phyloP scores from a whole-genome alignment of 2,797 vertebrate genomes.

The Setipinna tenuifilis region DNA sequence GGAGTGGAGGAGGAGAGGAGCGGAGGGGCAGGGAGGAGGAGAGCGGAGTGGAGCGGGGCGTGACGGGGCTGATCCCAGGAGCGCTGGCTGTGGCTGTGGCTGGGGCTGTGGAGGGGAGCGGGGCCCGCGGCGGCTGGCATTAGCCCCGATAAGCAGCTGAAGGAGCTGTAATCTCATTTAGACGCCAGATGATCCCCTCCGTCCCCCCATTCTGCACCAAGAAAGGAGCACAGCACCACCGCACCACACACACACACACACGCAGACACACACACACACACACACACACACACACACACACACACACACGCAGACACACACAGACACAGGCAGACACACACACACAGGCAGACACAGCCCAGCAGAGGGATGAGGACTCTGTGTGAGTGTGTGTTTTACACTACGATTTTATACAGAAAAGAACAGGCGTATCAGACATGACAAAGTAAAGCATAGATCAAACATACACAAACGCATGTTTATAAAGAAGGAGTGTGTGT shows the following conservation, averaged over 20 bases:
- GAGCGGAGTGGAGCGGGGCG: slow-evolving; percentile 9
- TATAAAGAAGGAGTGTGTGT: too few species aligned
- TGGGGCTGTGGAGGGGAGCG: slow-evolving; percentile 62
- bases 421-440: neutral
- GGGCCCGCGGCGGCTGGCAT: slow-evolving; percentile 94
- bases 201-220: slow-evolving; percentile 89
- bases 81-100: slow-evolving; percentile 84
- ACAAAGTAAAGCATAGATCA: neutral
- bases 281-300: slow-evolving; percentile 23
- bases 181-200: slow-evolving; percentile 97
- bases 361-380: neutral
- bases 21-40: slow-evolving; percentile 62
- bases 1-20: slow-evolving; percentile 50
- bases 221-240: slow-evolving; percentile 86
- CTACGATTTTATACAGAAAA: neutral
- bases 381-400: slow-evolving; percentile 2
- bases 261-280: slow-evolving; percentile 16
- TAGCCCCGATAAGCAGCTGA: slow-evolving; percentile 98
- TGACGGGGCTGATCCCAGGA: slow-evolving; percentile 86
- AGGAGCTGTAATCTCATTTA: slow-evolving; percentile 99
- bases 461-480: slow-evolving; percentile 26
- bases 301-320: too few species aligned
- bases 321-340: neutral
- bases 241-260: slow-evolving; percentile 41
- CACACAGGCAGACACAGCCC: neutral